Base-by-base conservation (phyloP, 2,113 vertebrate species). In the Scortum barcoo region DNA sequence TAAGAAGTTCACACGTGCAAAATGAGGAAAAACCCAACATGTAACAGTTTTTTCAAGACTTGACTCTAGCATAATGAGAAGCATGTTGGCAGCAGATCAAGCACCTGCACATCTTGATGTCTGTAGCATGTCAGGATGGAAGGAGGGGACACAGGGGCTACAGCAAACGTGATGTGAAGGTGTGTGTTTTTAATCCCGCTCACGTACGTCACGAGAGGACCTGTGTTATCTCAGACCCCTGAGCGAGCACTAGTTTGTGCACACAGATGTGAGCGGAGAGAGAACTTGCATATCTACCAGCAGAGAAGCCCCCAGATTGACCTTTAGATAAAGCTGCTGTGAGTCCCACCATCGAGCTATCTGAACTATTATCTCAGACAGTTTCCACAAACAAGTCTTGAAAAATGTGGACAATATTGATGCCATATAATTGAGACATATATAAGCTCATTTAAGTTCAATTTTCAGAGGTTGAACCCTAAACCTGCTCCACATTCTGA, bases 1-100 rank as follows among this genome's bases (percentile, higher is more conserved):
- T 69, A 68, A 84, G 79, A 84, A 78, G 74, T 83, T 86, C 33
- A 54, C 19, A 36, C 33, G 6, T 6, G 6, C 33, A 36, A 19
- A 1, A 22, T 20, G 69, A 53, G 38, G 19, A 10, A 71, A 72
- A 17, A 42, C 6, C 30, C 28, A 70, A 65, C 44, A 76, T 50
- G 68, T 11, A 62, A 80, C 75, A 50, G 36, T 76, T 76, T 76
- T 22, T 40, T n/a, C 10, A 7, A 40, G 22, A 48, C 26, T 38
- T 30, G 63, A 26, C 40, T 56, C 17, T 33, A 20, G n/a, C 38
- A 16, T 48, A 13, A 40, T 33, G 71, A 68, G 30, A 57, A 38
- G 40, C 40, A 14, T 22, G 6, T 11, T 72, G 68, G 57, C 53
- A 72, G 0, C 8, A 68, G 72, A 8, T 71, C 48, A 72, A 56